Evolutionary conservation across 2,888 invertebrate genomes (phyloP), one percentile per base, ranked within the genome.

Genomic region (Julus scanicus): DNA sequence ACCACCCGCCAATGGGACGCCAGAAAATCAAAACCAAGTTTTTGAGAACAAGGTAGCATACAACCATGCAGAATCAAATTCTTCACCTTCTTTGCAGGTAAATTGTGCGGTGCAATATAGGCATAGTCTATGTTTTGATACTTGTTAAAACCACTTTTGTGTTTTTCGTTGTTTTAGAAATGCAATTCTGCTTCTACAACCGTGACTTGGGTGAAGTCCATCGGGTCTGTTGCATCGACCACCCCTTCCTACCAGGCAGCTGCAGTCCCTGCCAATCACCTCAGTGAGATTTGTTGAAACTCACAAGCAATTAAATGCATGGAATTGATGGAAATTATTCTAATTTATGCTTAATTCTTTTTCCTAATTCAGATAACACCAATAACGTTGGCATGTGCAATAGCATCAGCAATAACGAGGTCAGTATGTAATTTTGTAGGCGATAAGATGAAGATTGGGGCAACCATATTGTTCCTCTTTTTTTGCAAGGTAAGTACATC

Each of bases 171-270:
- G 48, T 53, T 53, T 53, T 13, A 53, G 86, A 87, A 71, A 39
- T 57, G 80, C 17, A 87, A 57, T 40, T 37, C 87, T 8, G 29
- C 80, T 39, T 57, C 71, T 11, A 71, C 87, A 11, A 15, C 87
- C 15, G 87, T 53, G 57, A 87, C 53, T 1, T 87, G 87, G 87
- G 40, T 44, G 39, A 87, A 87, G 44, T 87, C 87, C 9, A 71
- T 71, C 71, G 87, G 87, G 39, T 63, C 71, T 5, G 40, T 87
- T 29, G n/a, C 86, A 39, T 29, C 49, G 2, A 86, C 84, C 29
- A 71, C 71, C 9, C 48, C 84, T 40, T 8, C 40, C 13, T 84
- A 84, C 13, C 48, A 40, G 84, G 8, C 84, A 9, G n/a, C 40
- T 40, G n/a, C 86, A 20, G 53, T 86, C 37, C 2, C 48, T 17